phyloP scores from a whole-genome alignment of 2,113 vertebrate species.

The Cyprinodon brontotheroides region DNA sequence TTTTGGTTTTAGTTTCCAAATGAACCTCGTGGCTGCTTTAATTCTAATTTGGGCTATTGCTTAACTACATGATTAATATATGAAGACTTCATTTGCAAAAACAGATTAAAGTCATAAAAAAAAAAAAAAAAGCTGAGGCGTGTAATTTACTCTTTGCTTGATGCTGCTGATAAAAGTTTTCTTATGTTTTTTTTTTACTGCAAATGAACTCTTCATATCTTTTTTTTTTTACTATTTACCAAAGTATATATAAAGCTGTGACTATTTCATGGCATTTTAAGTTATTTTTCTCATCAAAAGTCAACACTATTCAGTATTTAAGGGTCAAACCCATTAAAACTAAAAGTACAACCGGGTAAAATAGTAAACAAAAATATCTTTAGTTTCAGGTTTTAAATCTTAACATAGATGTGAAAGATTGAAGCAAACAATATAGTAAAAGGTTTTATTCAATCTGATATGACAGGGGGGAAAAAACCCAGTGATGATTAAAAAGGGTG shows the following conservation, averaged over 20 bases:
- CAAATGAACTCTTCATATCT: too few species aligned
- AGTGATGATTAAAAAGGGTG: slow-evolving; percentile 47
- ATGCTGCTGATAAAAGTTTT: too few species aligned
- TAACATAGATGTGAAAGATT: slow-evolving; percentile 21
- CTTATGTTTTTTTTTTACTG: too few species aligned
- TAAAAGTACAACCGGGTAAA: neutral
- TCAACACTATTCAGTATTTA: neutral
- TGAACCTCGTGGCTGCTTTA: too few species aligned
- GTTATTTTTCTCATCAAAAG: neutral
- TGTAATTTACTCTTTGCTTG: too few species aligned
- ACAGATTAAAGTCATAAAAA: too few species aligned
- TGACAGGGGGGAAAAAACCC: slow-evolving; percentile 48
- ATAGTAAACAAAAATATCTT: neutral
- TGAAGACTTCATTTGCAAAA: too few species aligned
- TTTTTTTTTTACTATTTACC: too few species aligned
- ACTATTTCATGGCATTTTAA: neutral
- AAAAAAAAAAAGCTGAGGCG: too few species aligned
- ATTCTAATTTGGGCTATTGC: too few species aligned
- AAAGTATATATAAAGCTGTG: neutral
- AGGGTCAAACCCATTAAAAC: neutral
- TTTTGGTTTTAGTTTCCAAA: too few species aligned
- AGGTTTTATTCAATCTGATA: slow-evolving; percentile 62
- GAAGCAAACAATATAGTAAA: slow-evolving; percentile 42
- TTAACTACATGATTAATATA: too few species aligned
- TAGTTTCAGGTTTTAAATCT: neutral